A percentile compares a stretch with the other conserved stretches of the same genome.
phyloP scores from a whole-genome alignment of 2,113 vertebrate species.

The Zosterops japonicus region DNA sequence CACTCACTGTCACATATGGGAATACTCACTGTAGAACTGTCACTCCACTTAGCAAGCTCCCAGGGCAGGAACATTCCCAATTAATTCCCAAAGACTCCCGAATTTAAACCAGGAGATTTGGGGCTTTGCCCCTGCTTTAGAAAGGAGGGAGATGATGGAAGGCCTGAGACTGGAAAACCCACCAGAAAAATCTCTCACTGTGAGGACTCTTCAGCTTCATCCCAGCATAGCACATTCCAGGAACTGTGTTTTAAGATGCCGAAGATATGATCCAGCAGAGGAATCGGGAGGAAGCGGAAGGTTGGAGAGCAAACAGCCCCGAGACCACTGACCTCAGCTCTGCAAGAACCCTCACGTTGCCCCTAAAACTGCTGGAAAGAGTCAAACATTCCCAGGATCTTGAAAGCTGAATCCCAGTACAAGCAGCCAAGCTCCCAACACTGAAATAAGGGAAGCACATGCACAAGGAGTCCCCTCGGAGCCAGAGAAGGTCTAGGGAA shows the following conservation, averaged over 20 bases:
- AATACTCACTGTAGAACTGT: neutral
- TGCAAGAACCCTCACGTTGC: neutral
- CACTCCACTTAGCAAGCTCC: neutral
- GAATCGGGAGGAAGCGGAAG: neutral
- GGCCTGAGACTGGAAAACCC: neutral
- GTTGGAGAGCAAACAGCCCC: neutral
- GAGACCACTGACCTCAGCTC: neutral
- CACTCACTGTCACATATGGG: neutral
- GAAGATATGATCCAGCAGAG: neutral
- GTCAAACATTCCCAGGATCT: neutral
- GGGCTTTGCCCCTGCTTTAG: neutral
- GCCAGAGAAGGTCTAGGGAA: neutral
- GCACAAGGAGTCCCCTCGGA: neutral
- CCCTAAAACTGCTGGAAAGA: neutral
- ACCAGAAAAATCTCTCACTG: neutral
- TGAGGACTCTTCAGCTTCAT: neutral
- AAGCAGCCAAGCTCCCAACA: neutral
- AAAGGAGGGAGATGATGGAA: neutral
- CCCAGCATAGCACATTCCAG: neutral
- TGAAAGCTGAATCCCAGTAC: neutral
- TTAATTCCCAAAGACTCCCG: neutral
- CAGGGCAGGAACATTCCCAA: neutral
- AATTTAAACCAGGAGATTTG: neutral
- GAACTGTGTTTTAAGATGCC: neutral
- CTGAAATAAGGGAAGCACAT: neutral